Evolutionary conservation across 2,888 invertebrate species (phyloP), one percentile per base, ranked within the genome.

Genomic region (Yponomeuta evonymella): DNA sequence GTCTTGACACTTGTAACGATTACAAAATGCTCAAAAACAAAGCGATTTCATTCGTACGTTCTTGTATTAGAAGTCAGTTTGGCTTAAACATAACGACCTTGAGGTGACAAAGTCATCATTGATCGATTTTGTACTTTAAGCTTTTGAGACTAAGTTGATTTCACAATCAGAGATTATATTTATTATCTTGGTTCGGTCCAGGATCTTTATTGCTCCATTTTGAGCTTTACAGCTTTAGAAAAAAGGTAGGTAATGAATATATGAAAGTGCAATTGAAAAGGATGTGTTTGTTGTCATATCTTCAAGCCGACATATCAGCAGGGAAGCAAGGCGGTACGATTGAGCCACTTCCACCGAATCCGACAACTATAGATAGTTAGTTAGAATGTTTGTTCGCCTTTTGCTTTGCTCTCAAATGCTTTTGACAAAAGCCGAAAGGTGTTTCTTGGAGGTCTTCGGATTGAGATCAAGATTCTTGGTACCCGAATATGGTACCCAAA

Each of bases 341-440:
- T 88, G 87, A 88, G 80, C 77, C 77, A 78, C 82, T 86, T 87
- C 84, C 77, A 79, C 79, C 75, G 81, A 86, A 84, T 79, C 77
- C 79, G 76, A 79, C 80, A 63, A 36, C 43, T 58, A 58, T 58
- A 65, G 62, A 74, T 75, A 82, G 76, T 79, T 77, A 80, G 69
- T 69, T 43, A 1, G 48, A 81, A 80, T 79, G 76, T 79, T 77
- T 79, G 78, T 79, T 79, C 82, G 85, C 83, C 78, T 76, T 77
- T 79, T 77, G 80, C 81, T 75, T 72, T 76, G 75, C 75, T 75
- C 79, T 75, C n/a, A 67, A 12, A 33, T n/a, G 33, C 43, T 12
- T 67, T 67, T 67, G 33, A 67, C 33, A 43, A 67, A 43, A 36
- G 79, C 83, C 85, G 83, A 80, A 79, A 74, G 77, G 76, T 77